phyloP scores from a whole-genome alignment of 2,797 vertebrate species.

The Cyclura pinguis region DNA sequence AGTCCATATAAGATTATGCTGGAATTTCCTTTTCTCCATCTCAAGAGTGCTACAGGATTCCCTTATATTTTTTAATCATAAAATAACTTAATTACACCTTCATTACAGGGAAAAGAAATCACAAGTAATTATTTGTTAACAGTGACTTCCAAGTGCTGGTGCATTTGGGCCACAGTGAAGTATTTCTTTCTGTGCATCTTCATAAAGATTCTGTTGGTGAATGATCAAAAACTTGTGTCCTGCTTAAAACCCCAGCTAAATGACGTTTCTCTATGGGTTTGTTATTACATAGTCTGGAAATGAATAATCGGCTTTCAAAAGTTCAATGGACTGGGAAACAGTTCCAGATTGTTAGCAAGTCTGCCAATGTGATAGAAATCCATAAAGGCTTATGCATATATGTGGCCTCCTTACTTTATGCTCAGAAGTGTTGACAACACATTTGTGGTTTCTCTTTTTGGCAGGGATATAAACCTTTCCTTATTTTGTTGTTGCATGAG shows the following conservation, averaged over 20 bases:
- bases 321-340: conserved; percentile 16
- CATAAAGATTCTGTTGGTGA: background rate
- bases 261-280: background rate
- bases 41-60: background rate
- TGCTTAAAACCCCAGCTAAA: background rate
- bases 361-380: background rate
- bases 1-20: too few relatives aligned
- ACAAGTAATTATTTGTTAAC: background rate
- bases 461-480: too few relatives aligned
- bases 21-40: too few relatives aligned
- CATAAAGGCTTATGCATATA: conserved; percentile 4
- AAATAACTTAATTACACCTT: too few relatives aligned
- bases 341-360: conserved; percentile 32
- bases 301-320: background rate
- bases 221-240: background rate
- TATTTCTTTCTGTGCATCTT: background rate
- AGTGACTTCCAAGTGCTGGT: background rate
- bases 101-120: background rate
- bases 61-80: background rate
- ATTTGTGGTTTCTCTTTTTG: conserved; percentile 11
- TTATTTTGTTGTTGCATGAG: too few relatives aligned
- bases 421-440: background rate
- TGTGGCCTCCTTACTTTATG: background rate
- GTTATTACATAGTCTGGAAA: background rate
- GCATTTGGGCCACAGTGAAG: background rate